These are phyloP conservation scores for Periplaneta americana DNA, from an alignment of 1,140 invertebrate species.

Conservation along the genomic window DNA sequence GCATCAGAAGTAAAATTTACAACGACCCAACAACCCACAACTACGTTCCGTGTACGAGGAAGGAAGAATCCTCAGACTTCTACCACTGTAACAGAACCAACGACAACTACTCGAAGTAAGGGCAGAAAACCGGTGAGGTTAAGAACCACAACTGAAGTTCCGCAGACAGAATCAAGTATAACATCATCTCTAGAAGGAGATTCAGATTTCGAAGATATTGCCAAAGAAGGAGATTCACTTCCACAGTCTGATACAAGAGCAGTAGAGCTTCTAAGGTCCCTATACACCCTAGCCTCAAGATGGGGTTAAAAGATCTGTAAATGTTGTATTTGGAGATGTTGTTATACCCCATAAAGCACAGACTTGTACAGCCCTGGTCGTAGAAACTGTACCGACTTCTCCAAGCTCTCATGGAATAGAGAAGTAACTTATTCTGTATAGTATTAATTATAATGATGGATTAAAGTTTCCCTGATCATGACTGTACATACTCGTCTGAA, in stretches of 20 bases:
- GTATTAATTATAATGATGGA: neutral
- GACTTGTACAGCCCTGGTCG: neutral
- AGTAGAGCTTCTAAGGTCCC: constrained; percentile 70
- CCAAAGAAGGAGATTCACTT: constrained; percentile 44
- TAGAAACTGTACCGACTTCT: neutral
- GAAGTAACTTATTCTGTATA: neutral
- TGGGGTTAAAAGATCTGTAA: constrained; percentile 49
- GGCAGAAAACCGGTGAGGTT: neutral
- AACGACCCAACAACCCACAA: neutral
- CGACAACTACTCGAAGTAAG: neutral
- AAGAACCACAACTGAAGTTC: neutral
- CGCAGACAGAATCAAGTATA: neutral
- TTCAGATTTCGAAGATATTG: neutral
- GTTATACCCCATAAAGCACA: too few relatives aligned
- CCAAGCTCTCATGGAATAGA: neutral
- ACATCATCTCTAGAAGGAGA: neutral
- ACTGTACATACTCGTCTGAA: neutral
- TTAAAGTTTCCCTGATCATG: neutral
- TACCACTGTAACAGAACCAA: neutral
- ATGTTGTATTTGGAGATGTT: neutral
- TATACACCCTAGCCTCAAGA: constrained; percentile 75
- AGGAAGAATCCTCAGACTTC: neutral
- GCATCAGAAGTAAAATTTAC: too few relatives aligned
- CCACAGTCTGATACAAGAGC: constrained; percentile 45
- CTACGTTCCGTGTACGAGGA: neutral